Base-by-base conservation (phyloP, 1,140 invertebrate species). In the Aplysia californica region DNA sequence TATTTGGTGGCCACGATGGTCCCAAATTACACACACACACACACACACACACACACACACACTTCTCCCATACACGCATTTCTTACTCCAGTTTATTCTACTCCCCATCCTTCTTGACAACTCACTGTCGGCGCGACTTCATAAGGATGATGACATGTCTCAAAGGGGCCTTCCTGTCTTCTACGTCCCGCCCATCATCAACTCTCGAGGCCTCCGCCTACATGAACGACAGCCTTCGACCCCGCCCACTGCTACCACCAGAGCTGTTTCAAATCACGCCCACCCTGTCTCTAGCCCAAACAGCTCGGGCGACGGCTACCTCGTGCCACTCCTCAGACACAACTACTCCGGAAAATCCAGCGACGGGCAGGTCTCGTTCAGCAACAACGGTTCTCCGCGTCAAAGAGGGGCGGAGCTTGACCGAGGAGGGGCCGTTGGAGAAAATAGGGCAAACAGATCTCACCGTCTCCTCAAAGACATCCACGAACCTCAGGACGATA, bases 81-180 rank as follows among this genome's bases (percentile, higher is more conserved):
- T 20, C n/a, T 26, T 23, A 15, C 3, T 29, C n/a, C 18, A 69
- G 15, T 39, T 33, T 5, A 23, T 21, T 69, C 26, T 31, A 21
- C 36, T 56, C 15, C 26, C 18, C 36, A 4, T 71, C n/a, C 36
- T 71, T 26, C 31, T 5, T 58, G 18, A 33, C 15, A 71, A 55
- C 35, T 15, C 6, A 23, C 67, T 20, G 6, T 44, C n/a, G 23
- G 20, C 6, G 29, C 33, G 55, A 20, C 20, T 38, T 56, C 31
- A 18, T 2, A 58, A 74, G 73, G 73, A 75, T 67, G 73, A 75
- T 67, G 73, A 75, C 15, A 36, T 67, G 59, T 39, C 64, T 1
- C 31, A 38, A 20, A 38, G 64, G 29, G 61, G 61, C 1, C 26
- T 75, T 10, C 59, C 73, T 10, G 61, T 66, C 29, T 75, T 67